Conservation (phyloP, 2,797 vertebrate species). For the Psittacula echo region DNA sequence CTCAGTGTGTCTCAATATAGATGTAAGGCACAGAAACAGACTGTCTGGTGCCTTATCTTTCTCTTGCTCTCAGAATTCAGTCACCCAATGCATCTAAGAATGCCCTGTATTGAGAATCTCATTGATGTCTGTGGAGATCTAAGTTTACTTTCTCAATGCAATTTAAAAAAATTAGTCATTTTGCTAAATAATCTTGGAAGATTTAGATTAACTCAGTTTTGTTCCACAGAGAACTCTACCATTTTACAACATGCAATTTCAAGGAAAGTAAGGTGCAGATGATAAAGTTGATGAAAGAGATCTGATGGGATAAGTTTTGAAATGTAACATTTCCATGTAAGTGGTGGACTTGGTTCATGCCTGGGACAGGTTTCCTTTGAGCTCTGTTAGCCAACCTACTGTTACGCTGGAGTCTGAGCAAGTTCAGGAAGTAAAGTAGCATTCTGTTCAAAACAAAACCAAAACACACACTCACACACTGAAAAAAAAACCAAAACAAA, state of each 20-base stretch:
- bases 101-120: not conserved
- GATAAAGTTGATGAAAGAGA: not conserved
- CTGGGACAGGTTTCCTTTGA: not conserved
- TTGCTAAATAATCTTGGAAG: not conserved
- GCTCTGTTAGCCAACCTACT: not conserved
- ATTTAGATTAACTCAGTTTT: not conserved
- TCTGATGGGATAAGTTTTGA: not conserved
- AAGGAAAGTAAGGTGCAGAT: not conserved
- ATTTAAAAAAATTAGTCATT: not conserved
- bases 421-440: not conserved
- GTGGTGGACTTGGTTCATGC: not conserved
- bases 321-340: not conserved
- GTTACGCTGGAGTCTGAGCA: not conserved
- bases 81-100: not conserved
- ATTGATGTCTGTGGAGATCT: not conserved
- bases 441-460: not conserved
- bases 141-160: not conserved
- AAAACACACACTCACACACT: not conserved
- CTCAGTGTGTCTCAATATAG: conserved; percentile 86
- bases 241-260: not conserved
- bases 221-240: not conserved
- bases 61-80: not conserved
- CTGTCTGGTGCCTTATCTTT: not conserved
- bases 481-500: not conserved
- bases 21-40: conserved; percentile 73